phyloP scores from a whole-genome alignment of 2,797 vertebrate species.

The Aplochiton taeniatus region DNA sequence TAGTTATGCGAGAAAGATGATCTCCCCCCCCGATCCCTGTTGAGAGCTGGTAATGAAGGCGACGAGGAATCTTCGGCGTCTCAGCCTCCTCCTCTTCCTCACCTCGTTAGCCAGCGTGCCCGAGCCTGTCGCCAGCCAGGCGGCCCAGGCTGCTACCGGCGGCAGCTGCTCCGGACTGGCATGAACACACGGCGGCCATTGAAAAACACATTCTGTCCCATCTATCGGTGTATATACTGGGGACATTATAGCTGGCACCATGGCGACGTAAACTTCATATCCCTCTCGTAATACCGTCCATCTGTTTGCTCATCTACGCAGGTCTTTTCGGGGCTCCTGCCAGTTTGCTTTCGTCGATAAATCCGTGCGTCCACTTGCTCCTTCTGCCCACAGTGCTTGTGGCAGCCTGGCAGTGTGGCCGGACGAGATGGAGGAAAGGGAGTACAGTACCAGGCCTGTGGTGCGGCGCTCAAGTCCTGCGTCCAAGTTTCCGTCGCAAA shows the following conservation, averaged over 20 bases:
- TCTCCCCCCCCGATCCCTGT: conserved; percentile 46
- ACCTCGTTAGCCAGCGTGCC: conserved; percentile 65
- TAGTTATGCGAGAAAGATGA: conserved; percentile 76
- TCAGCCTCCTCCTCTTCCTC: conserved; percentile 52
- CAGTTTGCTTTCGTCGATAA: too few relatives aligned
- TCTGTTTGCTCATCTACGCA: too few relatives aligned
- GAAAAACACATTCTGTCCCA: too few relatives aligned
- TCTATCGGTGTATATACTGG: too few relatives aligned
- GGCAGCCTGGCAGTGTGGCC: too few relatives aligned
- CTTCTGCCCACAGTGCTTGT: too few relatives aligned
- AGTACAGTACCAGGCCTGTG: conserved; percentile 28
- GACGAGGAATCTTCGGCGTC: conserved; percentile 52
- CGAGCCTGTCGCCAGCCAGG: conserved; percentile 38
- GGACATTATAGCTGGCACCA: too few relatives aligned
- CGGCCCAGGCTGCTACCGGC: not conserved
- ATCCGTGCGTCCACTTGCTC: not conserved
- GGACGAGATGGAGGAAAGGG: conserved; percentile 34
- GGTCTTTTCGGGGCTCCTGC: too few relatives aligned
- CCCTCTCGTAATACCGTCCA: too few relatives aligned
- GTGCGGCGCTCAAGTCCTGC: conserved; percentile 33
- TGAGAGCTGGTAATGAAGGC: conserved; percentile 70
- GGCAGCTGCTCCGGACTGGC: conserved; percentile 16
- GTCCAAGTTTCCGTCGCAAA: conserved; percentile 56
- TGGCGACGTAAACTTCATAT: too few relatives aligned
- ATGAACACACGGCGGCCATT: not conserved